Evolutionary conservation across 2,888 invertebrate genomes (phyloP).

Genomic region (Morinoia aosen): DNA sequence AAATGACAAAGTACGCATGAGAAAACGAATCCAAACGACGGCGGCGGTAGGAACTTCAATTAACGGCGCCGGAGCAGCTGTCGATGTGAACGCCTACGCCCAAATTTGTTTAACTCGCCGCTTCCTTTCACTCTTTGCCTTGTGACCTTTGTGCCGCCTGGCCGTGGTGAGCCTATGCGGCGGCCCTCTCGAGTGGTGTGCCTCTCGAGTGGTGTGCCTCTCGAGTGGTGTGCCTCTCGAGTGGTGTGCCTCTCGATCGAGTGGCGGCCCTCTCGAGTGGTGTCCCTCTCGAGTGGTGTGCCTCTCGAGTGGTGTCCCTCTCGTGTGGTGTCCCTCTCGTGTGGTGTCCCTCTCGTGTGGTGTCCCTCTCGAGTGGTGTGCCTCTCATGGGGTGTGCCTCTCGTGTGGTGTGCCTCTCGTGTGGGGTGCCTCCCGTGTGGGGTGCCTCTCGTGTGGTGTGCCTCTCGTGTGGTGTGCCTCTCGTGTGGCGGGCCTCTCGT

Average conservation of each 20-base stretch:
- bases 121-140: conserved; percentile 15
- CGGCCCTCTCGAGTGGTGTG: background rate
- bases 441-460: too few species aligned
- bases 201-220: background rate
- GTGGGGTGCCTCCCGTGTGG: too few species aligned
- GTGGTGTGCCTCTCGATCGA: too few species aligned
- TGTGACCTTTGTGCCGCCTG: background rate
- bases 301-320: too few species aligned
- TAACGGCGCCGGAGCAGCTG: background rate
- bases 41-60: background rate
- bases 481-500: too few species aligned
- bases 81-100: conserved; percentile 26
- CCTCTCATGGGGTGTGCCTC: too few species aligned
- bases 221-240: too few species aligned
- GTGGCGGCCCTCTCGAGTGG: too few species aligned
- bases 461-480: too few species aligned
- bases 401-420: too few species aligned
- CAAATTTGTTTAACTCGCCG: background rate
- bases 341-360: background rate
- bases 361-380: background rate
- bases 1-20: background rate
- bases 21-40: background rate
- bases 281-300: too few species aligned
- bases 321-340: too few species aligned
- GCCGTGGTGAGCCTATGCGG: background rate